Base-by-base conservation (phyloP, 2,797 vertebrate species). In the Antennarius maculatus region DNA sequence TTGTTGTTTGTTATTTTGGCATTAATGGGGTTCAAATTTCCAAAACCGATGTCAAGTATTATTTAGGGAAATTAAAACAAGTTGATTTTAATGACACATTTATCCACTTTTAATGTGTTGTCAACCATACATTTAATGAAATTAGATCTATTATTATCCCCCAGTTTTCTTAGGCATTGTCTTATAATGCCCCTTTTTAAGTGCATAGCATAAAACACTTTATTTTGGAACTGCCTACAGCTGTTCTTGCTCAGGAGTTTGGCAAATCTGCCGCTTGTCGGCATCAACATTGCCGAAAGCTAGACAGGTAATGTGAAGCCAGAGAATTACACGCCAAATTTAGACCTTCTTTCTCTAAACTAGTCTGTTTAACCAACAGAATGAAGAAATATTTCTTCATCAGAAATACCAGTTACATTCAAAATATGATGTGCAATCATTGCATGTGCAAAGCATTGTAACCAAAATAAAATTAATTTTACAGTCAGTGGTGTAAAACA, bases 211-310 rank as follows among this genome's bases (percentile, higher is more conserved):
- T 80, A 79, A 85, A 49, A 53, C 41, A 31, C 49, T 63, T 75
- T 86, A 84, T 74, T 80, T 58, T 77, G 52, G 81, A 86, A 82
- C 64, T 54, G 64, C 53, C 78, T 76, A 76, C 83, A 90, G 86
- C 87, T 89, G 86, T 80, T 90, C 52, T 76, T 71, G 56, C 72
- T 87, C 74, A 84, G 63, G 61, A 74, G 54, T 71, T 77, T 92
- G 89, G 84, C 88, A 88, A 65, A 48, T 59, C 31, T 34, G 2
- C 52, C 54, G 31, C 69, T 61, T 43, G 70, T 77, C 74, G 64
- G 62, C 56, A 78, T 76, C 68, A 80, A 59, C 74, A 72, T 50
- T 1, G 2, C 64, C 10, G 61, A 49, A 73, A 75, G 68, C 66
- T 70, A 82, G 41, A 69, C 54, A 57, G 12, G 14, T 57, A 53